Conservation (phyloP, 2,113 vertebrate species). For the Microcebus murinus region DNA sequence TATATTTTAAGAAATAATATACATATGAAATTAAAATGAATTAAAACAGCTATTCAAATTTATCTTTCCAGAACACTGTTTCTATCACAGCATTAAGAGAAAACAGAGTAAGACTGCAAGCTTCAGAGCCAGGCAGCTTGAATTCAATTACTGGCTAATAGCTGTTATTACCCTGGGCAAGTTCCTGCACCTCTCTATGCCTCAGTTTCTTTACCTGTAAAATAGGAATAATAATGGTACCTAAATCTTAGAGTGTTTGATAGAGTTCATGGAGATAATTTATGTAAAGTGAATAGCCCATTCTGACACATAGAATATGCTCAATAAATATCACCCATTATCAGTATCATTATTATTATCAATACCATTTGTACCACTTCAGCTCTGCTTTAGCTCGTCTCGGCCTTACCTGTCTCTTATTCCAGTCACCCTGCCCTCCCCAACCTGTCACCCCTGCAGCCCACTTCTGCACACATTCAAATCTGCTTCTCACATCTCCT, state of each 20-base stretch:
- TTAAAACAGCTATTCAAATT: background rate
- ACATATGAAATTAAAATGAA: background rate
- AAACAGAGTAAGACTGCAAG: background rate
- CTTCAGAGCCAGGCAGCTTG: background rate
- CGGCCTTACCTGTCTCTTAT: background rate
- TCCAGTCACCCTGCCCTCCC: background rate
- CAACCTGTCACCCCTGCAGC: background rate
- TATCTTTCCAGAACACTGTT: background rate
- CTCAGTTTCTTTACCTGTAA: conserved; percentile 16
- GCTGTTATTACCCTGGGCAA: background rate
- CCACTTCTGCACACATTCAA: background rate
- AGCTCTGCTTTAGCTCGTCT: background rate
- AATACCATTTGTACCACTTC: background rate
- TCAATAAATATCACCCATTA: background rate
- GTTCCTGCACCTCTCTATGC: background rate
- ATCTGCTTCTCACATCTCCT: background rate
- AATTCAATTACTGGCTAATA: background rate
- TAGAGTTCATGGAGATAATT: background rate
- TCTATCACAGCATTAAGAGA: background rate
- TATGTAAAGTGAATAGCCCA: background rate
- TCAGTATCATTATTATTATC: background rate
- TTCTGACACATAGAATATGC: background rate
- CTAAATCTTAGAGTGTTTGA: background rate
- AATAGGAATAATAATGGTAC: background rate
- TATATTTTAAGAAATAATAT: conserved; percentile 19